A percentile compares a stretch with the other conserved stretches of the same genome.
Conservation (phyloP, 2,888 invertebrate genomes). For the Tenthredo mesomela region DNA sequence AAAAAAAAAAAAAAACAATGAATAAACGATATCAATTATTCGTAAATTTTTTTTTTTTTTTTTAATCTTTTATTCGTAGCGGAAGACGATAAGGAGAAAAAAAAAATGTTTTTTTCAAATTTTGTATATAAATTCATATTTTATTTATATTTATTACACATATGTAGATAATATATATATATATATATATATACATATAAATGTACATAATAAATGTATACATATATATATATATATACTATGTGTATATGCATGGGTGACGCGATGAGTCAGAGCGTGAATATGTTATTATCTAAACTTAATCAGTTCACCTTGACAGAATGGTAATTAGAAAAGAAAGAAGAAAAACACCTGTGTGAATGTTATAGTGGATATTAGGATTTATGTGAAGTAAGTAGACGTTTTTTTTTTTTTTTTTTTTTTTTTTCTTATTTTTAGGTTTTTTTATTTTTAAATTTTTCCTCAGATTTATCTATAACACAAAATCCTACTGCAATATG, state of each 20-base stretch:
- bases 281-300: slow-evolving; percentile 16
- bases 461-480: background rate
- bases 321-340: slow-evolving; percentile 16
- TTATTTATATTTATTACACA: background rate
- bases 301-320: slow-evolving; percentile 35
- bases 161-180: background rate
- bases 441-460: background rate
- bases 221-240: background rate
- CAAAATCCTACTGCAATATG: too few relatives aligned
- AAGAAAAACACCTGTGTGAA: background rate
- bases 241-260: background rate
- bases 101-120: background rate
- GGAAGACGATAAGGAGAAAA: background rate
- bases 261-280: background rate
- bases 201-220: too few relatives aligned
- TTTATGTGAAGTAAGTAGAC: background rate
- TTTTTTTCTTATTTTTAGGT: too few relatives aligned
- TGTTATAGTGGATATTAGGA: background rate
- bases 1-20: background rate
- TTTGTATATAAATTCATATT: background rate
- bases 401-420: background rate
- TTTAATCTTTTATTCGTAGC: background rate
- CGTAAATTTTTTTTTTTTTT: background rate
- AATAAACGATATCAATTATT: background rate
- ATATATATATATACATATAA: background rate